Evolutionary conservation across 1,140 invertebrate genomes (phyloP).

Genomic region (Dendrolimus kikuchii): DNA sequence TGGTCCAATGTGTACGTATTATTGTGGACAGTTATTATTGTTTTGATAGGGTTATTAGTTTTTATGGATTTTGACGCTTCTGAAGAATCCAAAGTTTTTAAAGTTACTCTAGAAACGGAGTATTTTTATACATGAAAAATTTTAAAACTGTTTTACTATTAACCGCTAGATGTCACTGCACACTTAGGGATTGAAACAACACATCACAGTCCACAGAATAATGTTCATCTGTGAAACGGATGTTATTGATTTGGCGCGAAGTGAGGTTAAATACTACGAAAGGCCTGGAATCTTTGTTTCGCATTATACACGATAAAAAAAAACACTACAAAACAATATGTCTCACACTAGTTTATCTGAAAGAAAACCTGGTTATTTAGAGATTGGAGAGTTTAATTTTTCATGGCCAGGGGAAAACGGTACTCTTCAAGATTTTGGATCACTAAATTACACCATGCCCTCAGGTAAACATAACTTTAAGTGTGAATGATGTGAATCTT

Average conservation of each 20-base stretch:
- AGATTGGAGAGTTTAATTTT: slow-evolving; percentile 63
- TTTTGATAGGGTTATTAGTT: too few relatives aligned
- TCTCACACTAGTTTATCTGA: slow-evolving; percentile 38
- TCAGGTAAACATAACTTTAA: slow-evolving; percentile 34
- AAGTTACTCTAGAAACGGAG: too few relatives aligned
- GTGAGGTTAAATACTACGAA: neutral
- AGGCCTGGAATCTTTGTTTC: neutral
- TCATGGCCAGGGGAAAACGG: slow-evolving; percentile 65
- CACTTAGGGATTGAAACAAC: too few relatives aligned
- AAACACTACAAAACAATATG: slow-evolving; percentile 22
- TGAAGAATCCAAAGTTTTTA: too few relatives aligned
- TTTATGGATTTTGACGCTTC: too few relatives aligned
- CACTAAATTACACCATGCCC: slow-evolving; percentile 61
- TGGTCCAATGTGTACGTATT: too few relatives aligned
- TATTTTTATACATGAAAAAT: too few relatives aligned
- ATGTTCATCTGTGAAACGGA: slow-evolving; percentile 18
- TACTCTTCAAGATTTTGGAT: slow-evolving; percentile 54
- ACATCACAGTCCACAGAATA: neutral
- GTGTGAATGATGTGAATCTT: too few relatives aligned
- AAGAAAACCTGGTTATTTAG: slow-evolving; percentile 47
- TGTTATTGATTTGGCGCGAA: slow-evolving; percentile 64
- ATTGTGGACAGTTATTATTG: too few relatives aligned
- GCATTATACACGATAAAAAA: neutral
- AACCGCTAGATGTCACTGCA: too few relatives aligned
- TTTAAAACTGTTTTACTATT: too few relatives aligned